These are phyloP conservation scores for Crepidodera aurea DNA, from an alignment of 2,888 invertebrate genomes.

Conservation along the genomic window DNA sequence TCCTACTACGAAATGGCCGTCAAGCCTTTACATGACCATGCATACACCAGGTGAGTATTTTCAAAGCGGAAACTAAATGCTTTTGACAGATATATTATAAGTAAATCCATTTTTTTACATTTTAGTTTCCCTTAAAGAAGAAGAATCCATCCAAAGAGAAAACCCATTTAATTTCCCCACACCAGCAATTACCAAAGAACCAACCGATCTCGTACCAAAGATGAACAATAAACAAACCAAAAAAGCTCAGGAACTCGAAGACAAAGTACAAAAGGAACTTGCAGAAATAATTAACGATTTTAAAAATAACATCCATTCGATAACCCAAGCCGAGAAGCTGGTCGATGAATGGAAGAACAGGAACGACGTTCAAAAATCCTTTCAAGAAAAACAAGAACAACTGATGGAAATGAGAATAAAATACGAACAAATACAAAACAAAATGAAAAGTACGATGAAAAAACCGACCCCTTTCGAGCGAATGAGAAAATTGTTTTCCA, in stretches of 20 bases:
- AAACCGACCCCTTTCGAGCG: constrained; percentile 83
- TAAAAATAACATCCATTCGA: constrained; percentile 87
- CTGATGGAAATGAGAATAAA: constrained; percentile 76
- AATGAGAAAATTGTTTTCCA: constrained; percentile 59
- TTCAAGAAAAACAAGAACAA: constrained; percentile 85
- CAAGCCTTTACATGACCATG: constrained; percentile 51
- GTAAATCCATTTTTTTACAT: background rate
- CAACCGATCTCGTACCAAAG: constrained; percentile 27
- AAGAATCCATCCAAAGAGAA: background rate
- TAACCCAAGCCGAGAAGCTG: constrained; percentile 83
- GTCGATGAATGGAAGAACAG: constrained; percentile 88
- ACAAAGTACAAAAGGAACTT: constrained; percentile 77
- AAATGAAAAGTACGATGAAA: constrained; percentile 77
- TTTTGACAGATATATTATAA: too few relatives aligned
- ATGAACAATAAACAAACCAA: constrained; percentile 37
- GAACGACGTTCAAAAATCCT: constrained; percentile 86
- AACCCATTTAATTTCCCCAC: background rate
- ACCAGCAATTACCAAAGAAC: background rate
- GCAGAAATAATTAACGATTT: constrained; percentile 89
- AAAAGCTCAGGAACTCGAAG: constrained; percentile 59
- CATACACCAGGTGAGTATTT: constrained; percentile 54
- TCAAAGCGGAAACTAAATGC: background rate
- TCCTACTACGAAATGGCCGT: constrained; percentile 42
- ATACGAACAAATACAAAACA: constrained; percentile 83
- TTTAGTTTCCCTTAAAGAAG: background rate